A percentile compares a stretch with the other conserved stretches of the same genome.
Evolutionary conservation across 2,797 vertebrate species (phyloP).

Genomic region (Epinephelus coioides): DNA sequence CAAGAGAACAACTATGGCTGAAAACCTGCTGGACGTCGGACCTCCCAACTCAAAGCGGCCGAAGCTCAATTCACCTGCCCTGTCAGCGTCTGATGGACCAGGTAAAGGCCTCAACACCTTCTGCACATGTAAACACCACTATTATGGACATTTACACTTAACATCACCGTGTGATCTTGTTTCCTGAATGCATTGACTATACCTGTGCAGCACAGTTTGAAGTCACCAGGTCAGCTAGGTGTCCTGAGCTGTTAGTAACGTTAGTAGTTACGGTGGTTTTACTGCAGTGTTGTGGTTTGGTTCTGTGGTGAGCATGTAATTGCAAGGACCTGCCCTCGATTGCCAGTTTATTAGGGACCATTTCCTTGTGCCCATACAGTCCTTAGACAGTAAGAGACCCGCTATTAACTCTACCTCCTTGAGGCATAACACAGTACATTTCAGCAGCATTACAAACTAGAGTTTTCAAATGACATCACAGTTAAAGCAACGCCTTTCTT

Average conservation of each 20-base stretch:
- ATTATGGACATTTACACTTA: neutral
- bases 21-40: constrained; percentile 97
- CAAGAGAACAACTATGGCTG: constrained; percentile 88
- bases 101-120: constrained; percentile 87
- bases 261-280: constrained; percentile 22
- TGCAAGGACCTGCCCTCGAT: neutral
- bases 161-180: accelerated
- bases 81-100: constrained; percentile 94
- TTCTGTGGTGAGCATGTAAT: constrained; percentile 11
- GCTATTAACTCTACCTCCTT: neutral
- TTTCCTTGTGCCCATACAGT: neutral
- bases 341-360: neutral
- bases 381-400: too few species aligned
- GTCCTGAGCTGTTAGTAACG: neutral
- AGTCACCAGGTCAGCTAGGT: neutral
- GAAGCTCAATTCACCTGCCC: constrained; percentile 96
- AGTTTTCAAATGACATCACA: neutral
- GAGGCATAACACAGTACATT: neutral
- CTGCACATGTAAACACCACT: constrained; percentile 40
- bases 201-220: neutral
- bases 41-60: constrained; percentile 96
- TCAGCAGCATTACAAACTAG: neutral
- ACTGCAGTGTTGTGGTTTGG: constrained; percentile 54
- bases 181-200: neutral
- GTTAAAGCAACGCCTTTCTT: neutral